These are phyloP conservation scores for Gadus chalcogrammus DNA, from an alignment of 2,113 vertebrate species.

Conservation along the genomic window DNA sequence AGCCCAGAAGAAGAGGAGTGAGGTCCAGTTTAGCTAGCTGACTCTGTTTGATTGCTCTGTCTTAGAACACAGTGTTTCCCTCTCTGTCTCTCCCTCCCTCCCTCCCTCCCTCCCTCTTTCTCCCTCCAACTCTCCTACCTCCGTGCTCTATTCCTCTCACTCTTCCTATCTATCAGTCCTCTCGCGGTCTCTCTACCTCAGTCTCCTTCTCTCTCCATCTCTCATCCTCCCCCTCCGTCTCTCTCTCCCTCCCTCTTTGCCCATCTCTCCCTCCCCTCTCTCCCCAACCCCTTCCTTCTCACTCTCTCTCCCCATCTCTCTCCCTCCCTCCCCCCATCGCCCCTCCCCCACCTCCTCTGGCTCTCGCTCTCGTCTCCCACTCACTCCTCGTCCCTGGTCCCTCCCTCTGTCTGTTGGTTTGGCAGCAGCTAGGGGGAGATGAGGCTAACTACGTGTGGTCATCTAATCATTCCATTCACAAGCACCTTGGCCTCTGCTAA, in stretches of 20 bases:
- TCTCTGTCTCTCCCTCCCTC: no score
- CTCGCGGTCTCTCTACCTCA: constrained; percentile 26
- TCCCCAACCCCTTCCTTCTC: no score
- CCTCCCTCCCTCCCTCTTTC: no score
- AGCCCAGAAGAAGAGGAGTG: constrained; percentile 42
- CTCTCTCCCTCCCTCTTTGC: no score
- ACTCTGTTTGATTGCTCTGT: constrained; percentile 30
- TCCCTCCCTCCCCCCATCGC: no score
- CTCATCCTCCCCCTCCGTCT: no score
- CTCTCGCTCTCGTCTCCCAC: no score
- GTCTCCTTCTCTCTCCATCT: no score
- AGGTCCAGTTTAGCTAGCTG: constrained; percentile 43
- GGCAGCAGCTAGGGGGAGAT: constrained; percentile 37
- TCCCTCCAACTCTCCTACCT: not conserved
- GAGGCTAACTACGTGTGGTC: constrained; percentile 48
- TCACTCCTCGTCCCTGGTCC: constrained; percentile 2
- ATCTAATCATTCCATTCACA: constrained; percentile 60
- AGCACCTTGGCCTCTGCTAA: constrained; percentile 45
- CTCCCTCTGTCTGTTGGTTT: constrained; percentile 32
- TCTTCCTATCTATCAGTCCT: not conserved
- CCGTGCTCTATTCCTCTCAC: not conserved
- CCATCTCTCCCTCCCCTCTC: no score
- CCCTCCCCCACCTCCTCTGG: no score
- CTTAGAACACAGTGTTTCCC: not conserved
- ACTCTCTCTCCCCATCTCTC: no score